Base-by-base conservation (phyloP, 2,888 invertebrate species). In the Lochmaea crataegi region DNA sequence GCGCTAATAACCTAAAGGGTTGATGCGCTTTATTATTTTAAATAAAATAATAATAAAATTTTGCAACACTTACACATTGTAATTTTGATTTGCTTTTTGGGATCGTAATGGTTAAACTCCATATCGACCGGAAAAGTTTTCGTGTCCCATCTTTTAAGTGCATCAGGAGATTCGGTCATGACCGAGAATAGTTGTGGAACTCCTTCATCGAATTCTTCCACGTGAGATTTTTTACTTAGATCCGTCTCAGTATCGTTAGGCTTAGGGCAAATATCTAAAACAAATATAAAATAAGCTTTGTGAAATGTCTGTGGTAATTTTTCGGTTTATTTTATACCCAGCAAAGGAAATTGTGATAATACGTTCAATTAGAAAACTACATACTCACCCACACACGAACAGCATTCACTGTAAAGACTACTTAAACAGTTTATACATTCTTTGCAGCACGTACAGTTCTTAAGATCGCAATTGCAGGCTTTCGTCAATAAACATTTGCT, bases 401-500 rank as follows among this genome's bases (percentile, higher is more conserved):
- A 98, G 87, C 98, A 98, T 87, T 98, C 97, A 78, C 92, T 93
- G 87, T 96, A 98, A 66, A 97, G 90, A 82, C 94, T 93, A 79
- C 94, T 94, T 72, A 98, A 90, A 84, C 98, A 98, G 83, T 92
- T 94, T 81, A 93, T 94, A 84, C 98, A 98, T 85, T 97, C 96
- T 83, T 94, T 94, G 88, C 97, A 98, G 69, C 78, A 78, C 18
- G 73, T 75, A 85, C 96, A 96, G 85, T 95, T 95, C 64, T 81
- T 80, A 38, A 80, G 76, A 85, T 98, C 96, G 87, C 98, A 98
- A 86, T 97, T 97, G 88, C 98, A 98, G 66, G 96, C 95, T 86
- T 97, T 96, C 14, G 97, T 97, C 77, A 98, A 89, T 92, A 98
- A 94, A 87, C 98, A 98, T 88, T 98, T 98, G 84, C 96, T 97